Percentiles rank a stretch among this genome's conserved stretches.
Evolutionary conservation across 2,797 vertebrate species (phyloP).

Genomic region (Ptychobarbus kaznakovi): DNA sequence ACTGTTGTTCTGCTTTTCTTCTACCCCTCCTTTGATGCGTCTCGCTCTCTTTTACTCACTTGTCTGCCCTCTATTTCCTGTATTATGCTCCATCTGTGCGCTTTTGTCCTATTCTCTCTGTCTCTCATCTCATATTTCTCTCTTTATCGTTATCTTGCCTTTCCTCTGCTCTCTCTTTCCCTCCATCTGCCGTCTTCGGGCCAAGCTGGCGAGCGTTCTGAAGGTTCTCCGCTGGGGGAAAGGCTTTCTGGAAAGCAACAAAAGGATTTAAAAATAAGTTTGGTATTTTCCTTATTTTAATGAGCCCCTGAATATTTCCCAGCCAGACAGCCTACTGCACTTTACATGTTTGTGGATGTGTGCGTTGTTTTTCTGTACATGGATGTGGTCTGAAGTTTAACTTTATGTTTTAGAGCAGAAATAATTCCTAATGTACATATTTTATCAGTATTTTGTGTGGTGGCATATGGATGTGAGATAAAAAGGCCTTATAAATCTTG

Average conservation of each 20-base stretch:
- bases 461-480: conserved; percentile 15
- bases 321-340: conserved; percentile 5
- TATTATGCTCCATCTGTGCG: conserved; percentile 27
- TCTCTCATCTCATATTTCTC: conserved; percentile 53
- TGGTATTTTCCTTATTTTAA: conserved; percentile 54
- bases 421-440: conserved; percentile 10
- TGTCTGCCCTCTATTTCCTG: conserved; percentile 55
- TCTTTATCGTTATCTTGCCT: conserved; percentile 56
- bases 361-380: background rate
- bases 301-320: conserved; percentile 43
- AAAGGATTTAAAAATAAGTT: conserved; percentile 68
- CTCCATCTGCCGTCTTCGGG: conserved; percentile 61
- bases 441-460: conserved; percentile 14
- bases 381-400: background rate
- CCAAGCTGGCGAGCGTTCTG: conserved; percentile 48
- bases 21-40: background rate
- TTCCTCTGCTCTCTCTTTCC: conserved; percentile 37
- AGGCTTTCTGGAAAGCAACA: conserved; percentile 69
- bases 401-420: background rate
- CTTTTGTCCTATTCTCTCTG: conserved; percentile 48
- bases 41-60: background rate
- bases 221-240: conserved; percentile 52
- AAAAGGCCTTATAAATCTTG: conserved; percentile 30
- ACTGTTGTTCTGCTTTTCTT: background rate
- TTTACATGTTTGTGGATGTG: conserved; percentile 11